Percentiles rank a stretch among this genome's conserved stretches.
Evolutionary conservation across 2,888 invertebrate genomes (phyloP).

Genomic region (Matsumyia berberina): DNA sequence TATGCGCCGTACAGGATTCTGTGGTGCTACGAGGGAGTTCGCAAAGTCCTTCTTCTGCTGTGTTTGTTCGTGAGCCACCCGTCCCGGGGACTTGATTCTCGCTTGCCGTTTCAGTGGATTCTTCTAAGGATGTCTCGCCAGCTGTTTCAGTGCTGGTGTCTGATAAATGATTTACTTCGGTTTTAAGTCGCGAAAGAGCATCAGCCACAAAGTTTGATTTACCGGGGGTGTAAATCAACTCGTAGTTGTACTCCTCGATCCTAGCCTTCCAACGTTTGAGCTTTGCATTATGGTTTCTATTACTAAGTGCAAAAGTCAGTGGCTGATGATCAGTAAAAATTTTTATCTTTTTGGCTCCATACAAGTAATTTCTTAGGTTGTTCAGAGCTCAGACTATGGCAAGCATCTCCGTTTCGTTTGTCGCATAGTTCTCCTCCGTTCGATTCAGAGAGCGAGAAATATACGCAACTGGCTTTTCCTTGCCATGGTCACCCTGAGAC

Average conservation of each 20-base stretch:
- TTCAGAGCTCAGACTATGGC: slow-evolving; percentile 14
- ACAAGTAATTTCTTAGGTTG: slow-evolving; percentile 18
- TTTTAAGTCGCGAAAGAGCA: slow-evolving; percentile 31
- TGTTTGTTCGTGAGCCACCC: neutral
- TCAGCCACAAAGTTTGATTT: no score
- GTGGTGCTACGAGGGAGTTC: neutral
- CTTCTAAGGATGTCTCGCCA: neutral
- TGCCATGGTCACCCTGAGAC: slow-evolving; percentile 16
- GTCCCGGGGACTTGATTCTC: no score
- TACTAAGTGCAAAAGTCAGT: no score
- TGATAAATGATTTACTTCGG: slow-evolving; percentile 31
- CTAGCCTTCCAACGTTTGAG: no score
- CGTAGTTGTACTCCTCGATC: no score
- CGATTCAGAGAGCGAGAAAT: slow-evolving; percentile 23
- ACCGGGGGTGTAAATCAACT: no score
- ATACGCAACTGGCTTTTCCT: slow-evolving; percentile 18
- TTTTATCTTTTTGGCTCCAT: slow-evolving; percentile 36
- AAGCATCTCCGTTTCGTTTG: slow-evolving; percentile 14
- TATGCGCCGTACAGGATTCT: slow-evolving; percentile 49
- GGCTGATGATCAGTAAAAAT: no score
- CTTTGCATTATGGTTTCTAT: no score
- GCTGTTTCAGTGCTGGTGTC: slow-evolving; percentile 7
- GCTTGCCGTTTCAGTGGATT: no score
- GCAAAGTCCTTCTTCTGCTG: slow-evolving; percentile 11
- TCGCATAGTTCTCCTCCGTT: no score